phyloP scores from a whole-genome alignment of 1,140 invertebrate genomes.

The Sitodiplosis mosellana region DNA sequence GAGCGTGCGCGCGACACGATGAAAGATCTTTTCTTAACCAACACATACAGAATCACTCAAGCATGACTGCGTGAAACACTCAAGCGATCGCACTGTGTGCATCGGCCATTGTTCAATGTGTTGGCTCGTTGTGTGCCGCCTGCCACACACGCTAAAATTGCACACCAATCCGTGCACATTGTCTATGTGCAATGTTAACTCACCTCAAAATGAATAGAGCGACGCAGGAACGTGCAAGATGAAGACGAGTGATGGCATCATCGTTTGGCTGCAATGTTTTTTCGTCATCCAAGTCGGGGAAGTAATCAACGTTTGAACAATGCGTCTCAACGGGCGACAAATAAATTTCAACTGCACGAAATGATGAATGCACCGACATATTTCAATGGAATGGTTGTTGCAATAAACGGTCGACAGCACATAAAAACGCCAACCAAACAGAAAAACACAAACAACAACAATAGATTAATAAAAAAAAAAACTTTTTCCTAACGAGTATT shows the following conservation, averaged over 20 bases:
- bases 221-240: slow-evolving; percentile 78
- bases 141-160: too few species aligned
- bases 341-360: slow-evolving; percentile 67
- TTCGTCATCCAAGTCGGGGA: slow-evolving; percentile 27
- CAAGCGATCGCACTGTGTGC: neutral
- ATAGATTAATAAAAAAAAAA: too few species aligned
- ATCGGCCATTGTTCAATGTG: neutral
- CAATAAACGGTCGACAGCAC: too few species aligned
- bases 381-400: slow-evolving; percentile 4
- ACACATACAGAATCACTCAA: neutral
- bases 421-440: too few species aligned
- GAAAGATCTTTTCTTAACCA: neutral
- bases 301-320: slow-evolving; percentile 88
- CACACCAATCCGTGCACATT: too few species aligned
- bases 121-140: neutral
- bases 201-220: slow-evolving; percentile 56
- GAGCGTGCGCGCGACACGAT: neutral
- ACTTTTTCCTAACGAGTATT: too few species aligned
- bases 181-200: neutral
- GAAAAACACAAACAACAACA: too few species aligned
- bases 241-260: slow-evolving; percentile 37
- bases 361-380: too few species aligned
- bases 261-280: slow-evolving; percentile 18
- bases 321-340: slow-evolving; percentile 84
- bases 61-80: neutral